Evolutionary conservation across 2,888 invertebrate species (phyloP).

Genomic region (Ormia ochracea): DNA sequence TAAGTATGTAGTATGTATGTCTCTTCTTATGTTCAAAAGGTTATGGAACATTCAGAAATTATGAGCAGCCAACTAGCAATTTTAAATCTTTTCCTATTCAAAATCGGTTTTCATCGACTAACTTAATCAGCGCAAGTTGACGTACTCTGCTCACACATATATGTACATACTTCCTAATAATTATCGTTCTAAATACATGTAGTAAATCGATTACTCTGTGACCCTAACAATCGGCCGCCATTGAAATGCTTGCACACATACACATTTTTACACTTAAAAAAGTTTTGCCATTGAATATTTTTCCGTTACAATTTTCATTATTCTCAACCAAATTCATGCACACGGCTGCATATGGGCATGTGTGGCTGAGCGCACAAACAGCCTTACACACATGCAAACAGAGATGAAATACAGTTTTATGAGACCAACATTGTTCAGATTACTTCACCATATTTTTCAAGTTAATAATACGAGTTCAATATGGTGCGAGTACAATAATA

Average conservation of each 20-base stretch:
- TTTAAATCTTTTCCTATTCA: too few species aligned
- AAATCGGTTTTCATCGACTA: too few species aligned
- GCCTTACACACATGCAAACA: neutral
- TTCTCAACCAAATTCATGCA: constrained; percentile 31
- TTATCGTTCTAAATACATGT: too few species aligned
- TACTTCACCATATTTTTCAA: neutral
- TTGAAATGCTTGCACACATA: constrained; percentile 41
- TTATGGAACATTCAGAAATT: too few species aligned
- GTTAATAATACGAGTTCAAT: constrained; percentile 24
- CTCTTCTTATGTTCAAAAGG: too few species aligned
- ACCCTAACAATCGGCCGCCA: neutral
- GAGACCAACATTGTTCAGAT: neutral
- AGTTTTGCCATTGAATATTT: constrained; percentile 58
- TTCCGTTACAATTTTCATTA: constrained; percentile 31
- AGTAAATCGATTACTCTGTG: neutral
- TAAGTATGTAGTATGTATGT: too few species aligned
- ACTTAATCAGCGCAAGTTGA: too few species aligned
- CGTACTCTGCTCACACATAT: too few species aligned
- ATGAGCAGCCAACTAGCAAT: too few species aligned
- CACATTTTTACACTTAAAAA: constrained; percentile 39
- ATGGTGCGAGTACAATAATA: constrained; percentile 12
- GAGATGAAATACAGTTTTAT: neutral
- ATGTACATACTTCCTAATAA: too few species aligned
- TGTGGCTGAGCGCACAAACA: neutral
- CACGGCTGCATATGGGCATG: neutral